Base-by-base conservation (phyloP, 2,113 vertebrate genomes). In the Cairina moschata region DNA sequence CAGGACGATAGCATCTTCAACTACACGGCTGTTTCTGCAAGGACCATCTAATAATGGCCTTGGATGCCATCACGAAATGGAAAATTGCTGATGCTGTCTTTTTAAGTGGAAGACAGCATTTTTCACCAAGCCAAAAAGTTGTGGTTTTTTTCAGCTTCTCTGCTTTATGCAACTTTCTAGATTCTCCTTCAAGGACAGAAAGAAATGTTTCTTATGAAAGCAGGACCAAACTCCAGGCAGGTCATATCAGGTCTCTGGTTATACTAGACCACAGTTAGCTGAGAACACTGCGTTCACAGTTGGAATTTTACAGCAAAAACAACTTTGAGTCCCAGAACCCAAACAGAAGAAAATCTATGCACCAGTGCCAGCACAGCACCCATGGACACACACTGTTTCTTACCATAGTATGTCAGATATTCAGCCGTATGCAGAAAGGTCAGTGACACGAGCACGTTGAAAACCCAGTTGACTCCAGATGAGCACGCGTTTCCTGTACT, bases 401-500 rank as follows among this genome's bases (percentile, higher is more conserved):
- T 97, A 99, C 99, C 99, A 12, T 99, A 99, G 96, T 99, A 99
- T 12, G 99, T 99, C 94, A 99, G 98, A 88, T 99, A 99, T 76
- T 99, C 98, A 15, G 99, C 99, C 59, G 99, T 97, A 73, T 99
- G 99, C 72, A 99, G 98, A 96, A 99, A 99, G 1, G 99, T 99
- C 94, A 99, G 76, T 2, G 99, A 99, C 83, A 99, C 98, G 2
- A 99, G 97, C 65, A 99, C 98, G 54, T 99, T 99, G 97, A 99
- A 99, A 92, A 98, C 98, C 99, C 99, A 99, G 96, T 99, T 99
- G 94, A 99, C 98, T 66, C 99, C 99, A 22, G 99, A 99, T 7
- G 99, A 99, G 78, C 99, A 99, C 0, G 99, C 99, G 0, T 99
- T 99, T 74, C 99, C 99, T n/a, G 99, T 99, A 95, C 99, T 99